These are phyloP conservation scores for Collichthys lucidus DNA, from an alignment of 2,113 vertebrate species.

Conservation along the genomic window DNA sequence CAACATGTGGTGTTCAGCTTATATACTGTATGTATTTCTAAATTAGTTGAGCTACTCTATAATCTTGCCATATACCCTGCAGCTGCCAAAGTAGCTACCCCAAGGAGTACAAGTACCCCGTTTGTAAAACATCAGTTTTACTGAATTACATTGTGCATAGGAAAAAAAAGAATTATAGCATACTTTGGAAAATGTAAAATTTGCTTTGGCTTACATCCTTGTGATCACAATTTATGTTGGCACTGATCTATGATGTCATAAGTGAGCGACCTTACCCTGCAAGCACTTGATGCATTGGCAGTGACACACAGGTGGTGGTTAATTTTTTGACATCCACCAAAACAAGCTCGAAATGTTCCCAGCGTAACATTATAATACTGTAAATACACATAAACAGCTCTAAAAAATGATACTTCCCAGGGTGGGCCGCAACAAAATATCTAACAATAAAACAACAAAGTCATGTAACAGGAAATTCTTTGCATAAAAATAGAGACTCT, in stretches of 20 bases:
- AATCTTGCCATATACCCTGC: no score
- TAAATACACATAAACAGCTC: constrained; percentile 46
- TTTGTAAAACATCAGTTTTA: no score
- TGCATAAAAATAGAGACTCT: constrained; percentile 46
- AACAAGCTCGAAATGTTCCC: constrained; percentile 25
- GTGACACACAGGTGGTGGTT: constrained; percentile 18
- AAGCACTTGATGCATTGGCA: constrained; percentile 15
- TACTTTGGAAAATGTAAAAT: neutral
- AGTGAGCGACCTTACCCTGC: neutral
- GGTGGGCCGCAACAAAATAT: constrained; percentile 29
- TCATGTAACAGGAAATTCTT: constrained; percentile 54
- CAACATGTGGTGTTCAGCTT: no score
- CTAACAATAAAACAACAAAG: constrained; percentile 54
- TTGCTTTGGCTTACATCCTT: neutral
- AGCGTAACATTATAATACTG: constrained; percentile 31
- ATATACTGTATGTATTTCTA: no score
- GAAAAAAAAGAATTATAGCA: neutral
- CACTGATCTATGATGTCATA: constrained; percentile 14
- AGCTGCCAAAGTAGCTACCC: no score
- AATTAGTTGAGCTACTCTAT: no score
- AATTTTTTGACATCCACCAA: constrained; percentile 29
- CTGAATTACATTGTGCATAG: no score
- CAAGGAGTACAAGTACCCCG: no score
- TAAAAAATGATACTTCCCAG: constrained; percentile 24
- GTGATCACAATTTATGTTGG: neutral